phyloP scores from a whole-genome alignment of 1,140 invertebrate genomes.

The Lepidurus apus region DNA sequence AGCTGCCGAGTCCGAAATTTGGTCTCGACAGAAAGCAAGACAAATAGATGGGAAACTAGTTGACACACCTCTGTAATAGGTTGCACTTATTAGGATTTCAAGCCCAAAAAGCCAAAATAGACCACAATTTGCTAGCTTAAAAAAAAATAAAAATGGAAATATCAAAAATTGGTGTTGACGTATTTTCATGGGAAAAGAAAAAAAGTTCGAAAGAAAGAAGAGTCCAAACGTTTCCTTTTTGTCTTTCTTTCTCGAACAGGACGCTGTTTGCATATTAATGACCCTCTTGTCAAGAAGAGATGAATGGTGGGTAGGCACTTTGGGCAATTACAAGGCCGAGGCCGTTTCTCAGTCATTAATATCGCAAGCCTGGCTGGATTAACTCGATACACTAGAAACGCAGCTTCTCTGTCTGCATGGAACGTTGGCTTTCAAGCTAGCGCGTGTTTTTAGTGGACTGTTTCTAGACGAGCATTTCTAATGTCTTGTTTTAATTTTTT shows the following conservation, averaged over 20 bases:
- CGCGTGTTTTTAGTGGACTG: not conserved
- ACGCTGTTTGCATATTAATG: constrained; percentile 19
- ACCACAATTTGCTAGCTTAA: too few species aligned
- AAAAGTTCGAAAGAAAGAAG: not conserved
- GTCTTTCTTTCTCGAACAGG: not conserved
- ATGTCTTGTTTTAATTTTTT: not conserved
- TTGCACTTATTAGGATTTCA: not conserved
- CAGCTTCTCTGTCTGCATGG: not conserved
- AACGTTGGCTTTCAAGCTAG: not conserved
- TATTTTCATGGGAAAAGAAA: not conserved
- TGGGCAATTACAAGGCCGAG: constrained; percentile 6
- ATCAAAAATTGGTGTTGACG: not conserved
- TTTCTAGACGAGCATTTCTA: not conserved
- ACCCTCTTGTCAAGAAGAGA: not conserved
- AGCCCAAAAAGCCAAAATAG: not conserved
- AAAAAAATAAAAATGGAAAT: not conserved
- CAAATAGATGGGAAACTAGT: not conserved
- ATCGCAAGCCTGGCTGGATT: not conserved
- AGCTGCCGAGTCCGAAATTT: not conserved
- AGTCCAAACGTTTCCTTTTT: not conserved
- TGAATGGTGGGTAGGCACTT: constrained; percentile 14
- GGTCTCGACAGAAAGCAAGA: not conserved
- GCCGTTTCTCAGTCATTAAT: constrained; percentile 14
- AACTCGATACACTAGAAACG: not conserved
- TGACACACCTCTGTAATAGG: constrained; percentile 14